Base-by-base conservation (phyloP, 1,140 invertebrate genomes). In the Bombus pyrosoma region DNA sequence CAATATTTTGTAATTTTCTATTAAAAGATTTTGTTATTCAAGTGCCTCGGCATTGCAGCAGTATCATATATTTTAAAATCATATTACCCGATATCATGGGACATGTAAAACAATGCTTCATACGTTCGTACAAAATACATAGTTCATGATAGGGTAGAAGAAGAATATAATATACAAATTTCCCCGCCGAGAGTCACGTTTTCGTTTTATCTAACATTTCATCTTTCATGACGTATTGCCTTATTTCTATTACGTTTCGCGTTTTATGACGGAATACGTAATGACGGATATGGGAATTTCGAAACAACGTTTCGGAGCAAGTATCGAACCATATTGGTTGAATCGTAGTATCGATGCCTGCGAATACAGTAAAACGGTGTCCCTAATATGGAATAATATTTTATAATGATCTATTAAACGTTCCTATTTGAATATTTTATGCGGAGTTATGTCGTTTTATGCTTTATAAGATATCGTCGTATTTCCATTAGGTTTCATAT, bases 401-500 rank as follows among this genome's bases (percentile, higher is more conserved):
- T 43, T 37, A 15, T 39, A 37, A 37, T 47, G 25, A 37, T 13
- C 9, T 39, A 47, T 72, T 34, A 39, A 81, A 43, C 10, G 12
- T 25, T 73, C 59, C 37, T 18, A 22, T 41, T 59, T 34, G n/a
- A 59, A 81, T 32, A 57, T 32, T 15, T 53, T 37, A 18, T 39
- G 4, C 37, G 3, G 22, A 34, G 9, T n/a, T 64, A 64, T 1
- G 5, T 64, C 34, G n/a, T 68, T 59, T 72, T 39, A 59, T 62
- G n/a, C 22, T 43, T 43, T 62, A 74, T 34, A 57, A 59, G 57
- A 62, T n/a, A 34, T 39, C 32, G 37, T 41, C 53, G 34, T 25
- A 39, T 43, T 81, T 73, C 68, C n/a, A 59, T 72, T 34, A 53
- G 10, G 39, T 81, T 74, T 81, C 80, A 43, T 28, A 57, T 81